Percentiles rank a stretch among this genome's conserved stretches.
Conservation (phyloP, 2,888 invertebrate genomes). For the Tenthredo scrophulariae region DNA sequence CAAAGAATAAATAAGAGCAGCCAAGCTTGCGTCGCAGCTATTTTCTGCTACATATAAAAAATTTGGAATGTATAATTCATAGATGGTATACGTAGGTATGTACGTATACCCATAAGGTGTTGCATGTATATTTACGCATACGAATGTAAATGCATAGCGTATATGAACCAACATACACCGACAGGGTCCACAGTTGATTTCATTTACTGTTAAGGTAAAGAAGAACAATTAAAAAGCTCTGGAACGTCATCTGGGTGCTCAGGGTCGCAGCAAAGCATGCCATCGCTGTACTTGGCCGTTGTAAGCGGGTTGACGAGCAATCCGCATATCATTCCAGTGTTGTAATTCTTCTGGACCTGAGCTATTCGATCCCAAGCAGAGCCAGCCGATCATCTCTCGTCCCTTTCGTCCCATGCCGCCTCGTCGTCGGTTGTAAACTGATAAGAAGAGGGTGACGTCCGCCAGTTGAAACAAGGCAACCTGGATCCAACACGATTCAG, state of each 20-base stretch:
- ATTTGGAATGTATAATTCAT: conserved; percentile 18
- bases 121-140: neutral
- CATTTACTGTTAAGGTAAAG: neutral
- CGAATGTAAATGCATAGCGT: neutral
- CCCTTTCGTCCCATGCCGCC: conserved; percentile 95
- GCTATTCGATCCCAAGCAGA: conserved; percentile 94
- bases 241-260: conserved; percentile 61
- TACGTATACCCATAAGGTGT: neutral
- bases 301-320: conserved; percentile 87
- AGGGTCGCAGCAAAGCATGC: conserved; percentile 90
- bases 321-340: conserved; percentile 96
- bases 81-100: neutral
- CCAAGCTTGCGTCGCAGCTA: neutral
- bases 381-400: conserved; percentile 98
- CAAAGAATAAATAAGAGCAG: conserved; percentile 21
- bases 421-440: conserved; percentile 94
- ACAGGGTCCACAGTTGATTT: neutral
- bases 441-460: conserved; percentile 96
- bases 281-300: conserved; percentile 90
- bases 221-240: neutral
- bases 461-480: conserved; percentile 96
- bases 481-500: conserved; percentile 77
- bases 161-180: neutral
- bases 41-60: conserved; percentile 1
- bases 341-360: conserved; percentile 95